These are phyloP conservation scores for Ia io DNA, from an alignment of 2,113 vertebrate species.

Conservation along the genomic window DNA sequence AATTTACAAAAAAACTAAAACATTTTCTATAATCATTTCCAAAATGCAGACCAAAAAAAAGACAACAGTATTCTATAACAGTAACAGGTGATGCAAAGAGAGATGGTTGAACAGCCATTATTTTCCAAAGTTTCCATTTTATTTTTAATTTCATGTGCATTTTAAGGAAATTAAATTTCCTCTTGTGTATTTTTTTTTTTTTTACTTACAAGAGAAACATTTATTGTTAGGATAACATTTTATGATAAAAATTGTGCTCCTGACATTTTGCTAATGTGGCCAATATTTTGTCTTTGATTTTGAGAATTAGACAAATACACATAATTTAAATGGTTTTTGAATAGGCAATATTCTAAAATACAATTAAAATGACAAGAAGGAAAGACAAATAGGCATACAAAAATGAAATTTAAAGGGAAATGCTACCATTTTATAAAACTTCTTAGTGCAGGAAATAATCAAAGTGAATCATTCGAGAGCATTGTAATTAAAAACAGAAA, in stretches of 20 bases:
- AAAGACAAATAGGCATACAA: neutral
- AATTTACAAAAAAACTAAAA: neutral
- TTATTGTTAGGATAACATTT: neutral
- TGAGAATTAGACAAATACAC: neutral
- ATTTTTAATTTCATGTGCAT: neutral
- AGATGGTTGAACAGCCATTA: neutral
- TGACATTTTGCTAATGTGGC: neutral
- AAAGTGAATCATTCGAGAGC: neutral
- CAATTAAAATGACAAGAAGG: neutral
- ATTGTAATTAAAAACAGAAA: neutral
- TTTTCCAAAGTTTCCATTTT: neutral
- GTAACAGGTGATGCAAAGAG: neutral
- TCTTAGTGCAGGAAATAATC: neutral
- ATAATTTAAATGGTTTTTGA: neutral
- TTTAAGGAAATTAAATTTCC: neutral
- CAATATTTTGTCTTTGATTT: slow-evolving; percentile 19
- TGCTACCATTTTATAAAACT: neutral
- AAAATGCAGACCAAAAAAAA: neutral
- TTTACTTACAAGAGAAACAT: neutral
- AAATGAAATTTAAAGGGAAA: slow-evolving; percentile 8
- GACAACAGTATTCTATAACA: neutral
- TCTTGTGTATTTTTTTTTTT: slow-evolving; percentile 31
- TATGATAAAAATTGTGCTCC: neutral
- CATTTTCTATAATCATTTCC: neutral
- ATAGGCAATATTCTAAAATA: neutral